Evolutionary conservation across 2,888 invertebrate species (phyloP).

Genomic region (Nebria salina): DNA sequence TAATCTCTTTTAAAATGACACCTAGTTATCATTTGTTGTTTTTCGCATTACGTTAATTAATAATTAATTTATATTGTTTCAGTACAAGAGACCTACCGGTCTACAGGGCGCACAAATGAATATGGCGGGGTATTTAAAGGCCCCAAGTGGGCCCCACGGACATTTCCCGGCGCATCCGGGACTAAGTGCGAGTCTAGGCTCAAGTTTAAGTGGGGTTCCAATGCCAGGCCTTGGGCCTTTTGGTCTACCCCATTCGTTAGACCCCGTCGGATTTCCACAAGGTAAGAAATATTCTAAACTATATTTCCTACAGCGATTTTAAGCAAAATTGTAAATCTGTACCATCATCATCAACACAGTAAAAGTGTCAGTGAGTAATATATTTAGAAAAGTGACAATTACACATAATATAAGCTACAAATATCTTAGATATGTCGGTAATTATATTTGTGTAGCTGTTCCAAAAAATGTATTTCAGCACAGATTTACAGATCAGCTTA

Average conservation of each 20-base stretch:
- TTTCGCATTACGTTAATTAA: too few relatives aligned
- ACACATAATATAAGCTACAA: background rate
- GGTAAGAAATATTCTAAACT: conserved; percentile 53
- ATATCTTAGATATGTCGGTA: background rate
- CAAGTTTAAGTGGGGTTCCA: conserved; percentile 54
- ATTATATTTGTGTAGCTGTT: too few relatives aligned
- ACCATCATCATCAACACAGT: background rate
- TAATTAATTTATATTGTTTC: background rate
- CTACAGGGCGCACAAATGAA: conserved; percentile 51
- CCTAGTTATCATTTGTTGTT: too few relatives aligned
- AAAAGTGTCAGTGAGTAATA: background rate
- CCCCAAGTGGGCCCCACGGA: conserved; percentile 55
- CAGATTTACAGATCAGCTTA: too few relatives aligned
- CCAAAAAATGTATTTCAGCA: too few relatives aligned
- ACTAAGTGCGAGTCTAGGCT: conserved; percentile 53
- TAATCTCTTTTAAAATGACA: too few relatives aligned
- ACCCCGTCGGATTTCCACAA: conserved; percentile 59
- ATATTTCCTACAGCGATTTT: background rate
- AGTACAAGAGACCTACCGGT: background rate
- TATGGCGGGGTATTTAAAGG: conserved; percentile 59
- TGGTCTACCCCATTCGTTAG: conserved; percentile 57
- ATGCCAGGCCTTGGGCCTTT: conserved; percentile 58
- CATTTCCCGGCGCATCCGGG: conserved; percentile 55
- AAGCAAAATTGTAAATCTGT: too few relatives aligned
- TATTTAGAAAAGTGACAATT: background rate